Base-by-base conservation (phyloP, 2,113 vertebrate species). In the Phrynocephalus versicolor region DNA sequence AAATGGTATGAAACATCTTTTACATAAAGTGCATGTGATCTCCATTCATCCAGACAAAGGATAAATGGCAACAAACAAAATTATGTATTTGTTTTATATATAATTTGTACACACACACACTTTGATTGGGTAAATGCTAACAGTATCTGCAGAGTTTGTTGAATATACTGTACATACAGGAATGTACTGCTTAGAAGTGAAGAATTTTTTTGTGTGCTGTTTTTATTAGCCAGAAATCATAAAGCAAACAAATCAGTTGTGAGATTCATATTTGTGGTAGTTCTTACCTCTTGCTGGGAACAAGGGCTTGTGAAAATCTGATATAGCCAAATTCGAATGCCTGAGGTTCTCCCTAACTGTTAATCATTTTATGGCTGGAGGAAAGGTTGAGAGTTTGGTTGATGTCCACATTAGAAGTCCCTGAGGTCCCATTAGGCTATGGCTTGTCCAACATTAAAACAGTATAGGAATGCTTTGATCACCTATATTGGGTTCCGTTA, bases 71-170 rank as follows among this genome's bases (percentile, higher is more conserved):
- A 70, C 39, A 86, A 84, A 25, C 81, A 81, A 19, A 51, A 51
- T 5, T 51, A 51, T 62, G 16, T 37, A 62, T 35, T n/a, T n/a
- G n/a, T n/a, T n/a, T n/a, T n/a, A n/a, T n/a, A n/a, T n/a, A n/a
- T n/a, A n/a, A n/a, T n/a, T n/a, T n/a, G n/a, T n/a, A n/a, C n/a
- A n/a, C n/a, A n/a, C n/a, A n/a, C n/a, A n/a, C n/a, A 84, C 9
- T 76, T 65, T 23, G 51, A 67, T 67, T 75, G 55, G 55, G 6
- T 39, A 85, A 64, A 35, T 87, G 78, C 58, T 86, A 73, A 73
- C 75, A 81, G 89, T 88, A 92, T 81, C 88, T 92, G 81, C 82
- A 87, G 6, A 74, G 16, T 84, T 89, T 55, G 88, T 89, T 91
- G 82, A 70, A 85, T 82, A 30, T 30, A 51, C n/a, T 23, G 65